Base-by-base conservation (phyloP, 1,140 invertebrate species). In the Drosophila busckii region DNA sequence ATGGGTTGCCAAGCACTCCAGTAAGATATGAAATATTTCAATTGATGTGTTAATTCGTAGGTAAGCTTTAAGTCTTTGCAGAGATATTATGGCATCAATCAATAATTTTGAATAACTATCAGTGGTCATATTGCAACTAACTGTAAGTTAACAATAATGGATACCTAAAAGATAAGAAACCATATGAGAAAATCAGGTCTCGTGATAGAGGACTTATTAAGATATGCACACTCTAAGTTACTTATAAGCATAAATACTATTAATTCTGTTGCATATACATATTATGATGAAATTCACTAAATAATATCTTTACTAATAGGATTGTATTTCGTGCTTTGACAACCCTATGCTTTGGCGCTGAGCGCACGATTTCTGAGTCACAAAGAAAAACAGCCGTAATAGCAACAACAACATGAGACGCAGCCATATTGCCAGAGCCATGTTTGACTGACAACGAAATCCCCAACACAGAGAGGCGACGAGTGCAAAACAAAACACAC, bases 401-500 rank as follows among this genome's bases (percentile, higher is more conserved):
- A 3, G 13, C 38, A 78, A 42, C 13, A 67, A 46, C 48, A 44
- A 60, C 25, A 41, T 9, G 22, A 62, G 45, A 13, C 50, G 69
- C 83, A 31, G 83, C 83, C 83, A 84, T 84, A 45, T 80, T 84
- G 66, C 29, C 37, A 32, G 41, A 63, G 56, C 73, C 67, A 76
- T 83, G 35, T 73, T 78, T 61, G 61, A 73, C 35, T 60, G 66
- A 62, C 62, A 68, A 25, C 38, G 50, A 68, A 69, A 70, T 55
- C 40, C 41, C 40, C 37, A 62, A 35, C 48, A n/a, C n/a, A 55
- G 61, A 62, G 58, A 56, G 53, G 22, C 53, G 58, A 32, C 62
- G 83, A 83, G 83, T 82, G 83, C 83, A 85, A 84, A 83, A 85
- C 46, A 59, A 54, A 50, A 63, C 31, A 53, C 52, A 42, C 19